phyloP scores from a whole-genome alignment of 2,888 invertebrate genomes.

The Apamea monoglypha region DNA sequence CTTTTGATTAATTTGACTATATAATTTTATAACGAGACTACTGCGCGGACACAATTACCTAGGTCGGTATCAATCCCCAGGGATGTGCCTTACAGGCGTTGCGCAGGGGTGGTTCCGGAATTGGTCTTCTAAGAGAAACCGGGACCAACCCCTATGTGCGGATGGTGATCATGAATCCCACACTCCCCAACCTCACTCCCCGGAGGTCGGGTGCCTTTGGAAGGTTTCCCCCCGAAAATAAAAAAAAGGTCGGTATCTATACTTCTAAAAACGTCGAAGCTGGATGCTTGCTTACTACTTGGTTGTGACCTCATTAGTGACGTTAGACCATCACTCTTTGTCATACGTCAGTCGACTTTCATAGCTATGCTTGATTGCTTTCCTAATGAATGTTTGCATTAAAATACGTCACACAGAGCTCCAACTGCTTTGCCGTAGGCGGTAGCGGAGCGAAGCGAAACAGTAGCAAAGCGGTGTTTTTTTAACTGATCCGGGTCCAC shows the following conservation, averaged over 20 bases:
- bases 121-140: too few relatives aligned
- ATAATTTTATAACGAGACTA: background rate
- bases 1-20: background rate
- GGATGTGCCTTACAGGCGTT: too few relatives aligned
- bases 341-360: conserved; percentile 27
- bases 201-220: too few relatives aligned
- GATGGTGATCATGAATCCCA: too few relatives aligned
- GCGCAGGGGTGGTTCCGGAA: too few relatives aligned
- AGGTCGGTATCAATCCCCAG: too few relatives aligned
- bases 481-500: background rate
- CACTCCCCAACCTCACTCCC: too few relatives aligned
- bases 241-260: too few relatives aligned
- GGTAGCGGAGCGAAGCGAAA: background rate
- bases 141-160: too few relatives aligned
- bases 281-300: background rate
- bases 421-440: conserved; percentile 5
- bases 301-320: conserved; percentile 24
- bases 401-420: conserved; percentile 31
- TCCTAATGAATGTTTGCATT: conserved; percentile 48
- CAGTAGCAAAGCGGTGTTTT: background rate
- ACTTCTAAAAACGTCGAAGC: background rate
- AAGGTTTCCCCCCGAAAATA: too few relatives aligned
- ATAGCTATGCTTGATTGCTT: conserved; percentile 45
- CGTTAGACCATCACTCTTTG: conserved; percentile 41
- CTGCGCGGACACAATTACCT: background rate